phyloP scores from a whole-genome alignment of 2,113 vertebrate genomes.

The Actenoides lindsayi region DNA sequence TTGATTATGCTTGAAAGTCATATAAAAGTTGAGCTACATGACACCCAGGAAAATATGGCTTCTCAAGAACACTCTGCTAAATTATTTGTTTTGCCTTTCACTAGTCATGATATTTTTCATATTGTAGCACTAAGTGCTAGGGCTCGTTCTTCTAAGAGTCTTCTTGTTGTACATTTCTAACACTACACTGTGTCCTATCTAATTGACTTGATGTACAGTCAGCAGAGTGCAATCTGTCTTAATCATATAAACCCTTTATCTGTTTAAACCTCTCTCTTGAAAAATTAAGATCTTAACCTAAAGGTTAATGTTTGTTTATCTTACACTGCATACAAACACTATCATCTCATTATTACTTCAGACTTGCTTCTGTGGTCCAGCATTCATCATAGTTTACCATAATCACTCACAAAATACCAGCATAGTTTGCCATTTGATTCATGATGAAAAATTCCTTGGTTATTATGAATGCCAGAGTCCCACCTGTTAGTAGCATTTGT shows the following conservation, averaged over 20 bases:
- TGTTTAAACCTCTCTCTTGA: not conserved
- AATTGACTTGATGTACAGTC: not conserved
- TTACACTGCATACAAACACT: not conserved
- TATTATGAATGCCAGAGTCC: not conserved
- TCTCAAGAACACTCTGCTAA: not conserved
- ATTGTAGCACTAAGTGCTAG: not conserved
- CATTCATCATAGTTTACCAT: not conserved
- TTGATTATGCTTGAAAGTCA: not conserved
- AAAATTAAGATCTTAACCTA: not conserved
- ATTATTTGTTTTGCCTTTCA: not conserved
- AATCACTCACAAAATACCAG: not conserved
- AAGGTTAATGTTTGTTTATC: not conserved
- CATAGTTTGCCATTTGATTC: not conserved
- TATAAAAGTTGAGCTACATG: not conserved
- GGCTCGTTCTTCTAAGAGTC: not conserved
- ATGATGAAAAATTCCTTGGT: not conserved
- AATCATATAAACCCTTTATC: not conserved
- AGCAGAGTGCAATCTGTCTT: not conserved
- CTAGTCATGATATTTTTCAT: not conserved
- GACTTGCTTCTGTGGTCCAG: not conserved
- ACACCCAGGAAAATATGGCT: not conserved
- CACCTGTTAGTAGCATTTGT: not conserved
- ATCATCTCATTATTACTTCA: not conserved
- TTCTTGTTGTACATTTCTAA: not conserved
- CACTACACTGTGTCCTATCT: not conserved